phyloP scores from a whole-genome alignment of 2,888 invertebrate species.

The Andrena camellia region DNA sequence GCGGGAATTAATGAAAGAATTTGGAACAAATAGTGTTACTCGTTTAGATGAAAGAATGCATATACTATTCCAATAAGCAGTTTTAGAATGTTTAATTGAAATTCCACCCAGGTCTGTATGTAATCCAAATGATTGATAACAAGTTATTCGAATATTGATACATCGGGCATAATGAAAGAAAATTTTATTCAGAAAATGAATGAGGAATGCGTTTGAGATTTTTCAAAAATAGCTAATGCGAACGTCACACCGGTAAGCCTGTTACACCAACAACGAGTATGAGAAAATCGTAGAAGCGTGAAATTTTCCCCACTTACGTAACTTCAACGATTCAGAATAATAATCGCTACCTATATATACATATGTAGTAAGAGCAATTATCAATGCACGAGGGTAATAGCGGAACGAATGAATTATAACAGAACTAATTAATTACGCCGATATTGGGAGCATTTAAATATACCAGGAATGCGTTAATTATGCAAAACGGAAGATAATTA shows the following conservation, averaged over 20 bases:
- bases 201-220: too few species aligned
- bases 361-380: not conserved
- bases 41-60: too few species aligned
- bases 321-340: constrained; percentile 2
- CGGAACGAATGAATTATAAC: constrained; percentile 4
- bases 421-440: constrained; percentile 16
- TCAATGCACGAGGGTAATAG: not conserved
- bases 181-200: too few species aligned
- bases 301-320: constrained; percentile 1
- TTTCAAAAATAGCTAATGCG: not conserved
- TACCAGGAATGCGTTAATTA: constrained; percentile 19
- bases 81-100: too few species aligned
- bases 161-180: too few species aligned
- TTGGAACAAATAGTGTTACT: too few species aligned
- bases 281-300: not conserved
- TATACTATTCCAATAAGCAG: too few species aligned
- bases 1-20: too few species aligned
- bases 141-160: too few species aligned
- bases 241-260: not conserved
- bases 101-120: too few species aligned
- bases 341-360: not conserved
- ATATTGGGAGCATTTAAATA: constrained; percentile 6
- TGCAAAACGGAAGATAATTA: constrained; percentile 9
- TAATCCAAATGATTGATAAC: too few species aligned
- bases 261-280: not conserved